phyloP scores from a whole-genome alignment of 2,797 vertebrate species.

The Petrocephalus schoutedeni region DNA sequence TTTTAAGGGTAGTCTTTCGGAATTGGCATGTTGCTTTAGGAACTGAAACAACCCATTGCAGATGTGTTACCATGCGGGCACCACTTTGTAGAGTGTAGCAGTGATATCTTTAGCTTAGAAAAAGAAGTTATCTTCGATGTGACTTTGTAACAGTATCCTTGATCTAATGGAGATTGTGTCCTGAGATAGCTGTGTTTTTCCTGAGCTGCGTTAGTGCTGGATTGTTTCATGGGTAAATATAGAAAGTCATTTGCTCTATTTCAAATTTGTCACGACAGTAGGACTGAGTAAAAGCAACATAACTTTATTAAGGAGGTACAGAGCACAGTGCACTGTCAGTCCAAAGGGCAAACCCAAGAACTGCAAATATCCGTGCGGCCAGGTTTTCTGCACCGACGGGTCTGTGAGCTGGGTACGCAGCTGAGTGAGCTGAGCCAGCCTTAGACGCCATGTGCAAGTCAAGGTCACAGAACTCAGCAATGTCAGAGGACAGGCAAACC shows the following conservation, averaged over 20 bases:
- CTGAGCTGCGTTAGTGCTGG: background rate
- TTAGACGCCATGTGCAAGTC: background rate
- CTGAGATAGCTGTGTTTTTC: background rate
- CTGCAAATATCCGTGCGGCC: background rate
- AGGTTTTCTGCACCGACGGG: background rate
- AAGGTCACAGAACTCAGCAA: background rate
- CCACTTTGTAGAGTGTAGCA: background rate
- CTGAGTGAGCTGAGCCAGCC: background rate
- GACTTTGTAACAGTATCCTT: background rate
- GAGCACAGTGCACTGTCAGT: background rate
- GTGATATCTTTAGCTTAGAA: background rate
- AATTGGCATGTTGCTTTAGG: background rate
- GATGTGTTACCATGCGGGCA: no score
- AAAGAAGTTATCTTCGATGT: background rate
- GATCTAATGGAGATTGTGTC: background rate
- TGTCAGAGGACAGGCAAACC: background rate
- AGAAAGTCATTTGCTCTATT: background rate
- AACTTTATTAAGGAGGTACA: background rate
- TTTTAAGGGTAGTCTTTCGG: background rate
- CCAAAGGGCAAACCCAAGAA: background rate
- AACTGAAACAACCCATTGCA: background rate
- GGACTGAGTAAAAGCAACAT: background rate
- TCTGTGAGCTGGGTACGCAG: background rate
- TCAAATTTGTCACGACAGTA: background rate
- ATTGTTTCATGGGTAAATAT: background rate